Conservation (phyloP, 2,888 invertebrate genomes). For the Drosophila mimetica region DNA sequence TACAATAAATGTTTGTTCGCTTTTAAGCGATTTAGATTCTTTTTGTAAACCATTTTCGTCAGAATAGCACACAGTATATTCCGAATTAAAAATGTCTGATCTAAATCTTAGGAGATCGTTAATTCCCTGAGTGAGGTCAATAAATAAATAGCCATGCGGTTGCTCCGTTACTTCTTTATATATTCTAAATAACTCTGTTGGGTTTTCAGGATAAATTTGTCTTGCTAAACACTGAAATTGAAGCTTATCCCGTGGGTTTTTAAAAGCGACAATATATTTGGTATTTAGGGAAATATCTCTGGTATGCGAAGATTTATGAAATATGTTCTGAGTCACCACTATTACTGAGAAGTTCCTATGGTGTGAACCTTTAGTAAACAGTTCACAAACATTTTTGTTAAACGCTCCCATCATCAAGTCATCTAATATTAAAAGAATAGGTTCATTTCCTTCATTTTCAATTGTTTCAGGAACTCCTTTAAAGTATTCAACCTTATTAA, state of each 20-base stretch:
- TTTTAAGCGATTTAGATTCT: neutral
- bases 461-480: conserved; percentile 1
- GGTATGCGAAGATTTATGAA: neutral
- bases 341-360: conserved; percentile 1
- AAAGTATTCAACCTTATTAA: neutral
- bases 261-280: neutral
- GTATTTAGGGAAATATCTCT: neutral
- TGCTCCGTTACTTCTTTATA: neutral
- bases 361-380: neutral
- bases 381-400: neutral
- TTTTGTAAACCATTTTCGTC: conserved; percentile 1
- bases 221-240: neutral
- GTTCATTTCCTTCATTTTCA: neutral
- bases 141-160: neutral
- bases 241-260: neutral
- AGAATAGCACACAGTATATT: neutral
- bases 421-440: conserved; percentile 4
- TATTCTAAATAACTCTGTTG: neutral
- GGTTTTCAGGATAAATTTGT: neutral
- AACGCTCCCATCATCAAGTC: conserved; percentile 6
- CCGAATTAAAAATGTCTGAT: neutral
- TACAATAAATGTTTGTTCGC: neutral
- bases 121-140: neutral
- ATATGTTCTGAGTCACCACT: neutral
- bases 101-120: neutral